Percentiles rank a stretch among this genome's conserved stretches.
phyloP scores from a whole-genome alignment of 2,888 invertebrate genomes.

The Tenthredo mesomela region DNA sequence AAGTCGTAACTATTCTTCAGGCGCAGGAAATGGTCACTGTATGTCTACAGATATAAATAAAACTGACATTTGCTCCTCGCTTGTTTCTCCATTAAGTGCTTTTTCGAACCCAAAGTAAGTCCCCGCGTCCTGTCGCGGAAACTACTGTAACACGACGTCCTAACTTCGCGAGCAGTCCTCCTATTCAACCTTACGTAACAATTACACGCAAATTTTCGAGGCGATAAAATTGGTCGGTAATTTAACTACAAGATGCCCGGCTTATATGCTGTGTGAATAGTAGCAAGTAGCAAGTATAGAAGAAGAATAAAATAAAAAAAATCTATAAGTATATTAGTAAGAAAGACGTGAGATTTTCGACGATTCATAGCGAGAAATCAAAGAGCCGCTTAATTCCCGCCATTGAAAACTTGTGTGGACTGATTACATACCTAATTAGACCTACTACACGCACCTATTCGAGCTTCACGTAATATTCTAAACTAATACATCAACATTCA shows the following conservation, averaged over 20 bases:
- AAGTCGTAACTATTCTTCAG: background rate
- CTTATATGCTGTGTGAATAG: background rate
- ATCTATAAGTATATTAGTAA: background rate
- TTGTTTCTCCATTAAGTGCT: background rate
- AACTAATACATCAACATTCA: background rate
- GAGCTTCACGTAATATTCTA: conserved; percentile 4
- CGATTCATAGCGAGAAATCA: conserved; percentile 36
- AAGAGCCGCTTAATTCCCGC: background rate
- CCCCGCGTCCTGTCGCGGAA: conserved; percentile 1
- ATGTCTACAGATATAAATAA: background rate
- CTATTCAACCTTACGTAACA: background rate
- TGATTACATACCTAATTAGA: conserved; percentile 34
- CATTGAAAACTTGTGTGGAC: background rate
- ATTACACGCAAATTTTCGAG: conserved; percentile 17
- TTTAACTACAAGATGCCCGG: background rate
- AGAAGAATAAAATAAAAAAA: background rate
- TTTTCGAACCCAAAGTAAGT: conserved; percentile 6
- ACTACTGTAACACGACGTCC: background rate
- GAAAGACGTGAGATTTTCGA: background rate
- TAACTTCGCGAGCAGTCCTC: background rate
- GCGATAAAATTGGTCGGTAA: background rate
- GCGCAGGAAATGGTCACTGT: conserved; percentile 18
- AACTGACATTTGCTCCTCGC: background rate
- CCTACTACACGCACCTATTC: background rate
- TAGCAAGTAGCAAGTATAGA: background rate